These are phyloP conservation scores for Arenicola marina DNA, from an alignment of 2,888 invertebrate species.

Conservation along the genomic window DNA sequence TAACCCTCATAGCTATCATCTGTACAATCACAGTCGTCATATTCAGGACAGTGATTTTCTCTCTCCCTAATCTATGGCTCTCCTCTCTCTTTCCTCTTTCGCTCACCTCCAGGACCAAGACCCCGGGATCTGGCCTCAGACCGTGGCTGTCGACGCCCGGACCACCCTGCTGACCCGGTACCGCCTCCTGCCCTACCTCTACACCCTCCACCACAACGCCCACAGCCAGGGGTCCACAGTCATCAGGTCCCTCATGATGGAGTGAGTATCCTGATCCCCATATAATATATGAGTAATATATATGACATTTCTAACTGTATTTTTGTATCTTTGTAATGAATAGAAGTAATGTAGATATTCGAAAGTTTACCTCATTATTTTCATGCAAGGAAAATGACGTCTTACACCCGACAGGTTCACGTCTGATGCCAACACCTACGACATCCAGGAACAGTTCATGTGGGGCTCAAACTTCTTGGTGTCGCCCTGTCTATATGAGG, in stretches of 20 bases:
- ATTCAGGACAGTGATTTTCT: not conserved
- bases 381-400: too few species aligned
- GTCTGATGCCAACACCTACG: conserved; percentile 6
- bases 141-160: conserved; percentile 21
- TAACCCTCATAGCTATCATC: too few species aligned
- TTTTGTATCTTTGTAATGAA: too few species aligned
- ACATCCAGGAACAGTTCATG: conserved; percentile 16
- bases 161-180: conserved; percentile 53
- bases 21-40: not conserved
- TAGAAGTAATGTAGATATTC: too few species aligned
- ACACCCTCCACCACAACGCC: conserved; percentile 60
- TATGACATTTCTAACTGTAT: too few species aligned
- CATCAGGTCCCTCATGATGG: conserved; percentile 57
- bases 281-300: too few species aligned
- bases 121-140: conserved; percentile 72
- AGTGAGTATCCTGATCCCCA: conserved; percentile 53
- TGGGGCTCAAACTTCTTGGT: conserved; percentile 26
- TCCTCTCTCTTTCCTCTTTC: too few species aligned
- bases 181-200: conserved; percentile 61
- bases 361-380: too few species aligned
- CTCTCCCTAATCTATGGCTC: not conserved
- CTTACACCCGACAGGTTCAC: conserved; percentile 7
- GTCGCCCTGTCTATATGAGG: conserved; percentile 16
- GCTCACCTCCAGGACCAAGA: conserved; percentile 78
- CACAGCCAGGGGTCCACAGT: conserved; percentile 56